Conservation (phyloP, 2,113 vertebrate species). For the Anseranas semipalmata region DNA sequence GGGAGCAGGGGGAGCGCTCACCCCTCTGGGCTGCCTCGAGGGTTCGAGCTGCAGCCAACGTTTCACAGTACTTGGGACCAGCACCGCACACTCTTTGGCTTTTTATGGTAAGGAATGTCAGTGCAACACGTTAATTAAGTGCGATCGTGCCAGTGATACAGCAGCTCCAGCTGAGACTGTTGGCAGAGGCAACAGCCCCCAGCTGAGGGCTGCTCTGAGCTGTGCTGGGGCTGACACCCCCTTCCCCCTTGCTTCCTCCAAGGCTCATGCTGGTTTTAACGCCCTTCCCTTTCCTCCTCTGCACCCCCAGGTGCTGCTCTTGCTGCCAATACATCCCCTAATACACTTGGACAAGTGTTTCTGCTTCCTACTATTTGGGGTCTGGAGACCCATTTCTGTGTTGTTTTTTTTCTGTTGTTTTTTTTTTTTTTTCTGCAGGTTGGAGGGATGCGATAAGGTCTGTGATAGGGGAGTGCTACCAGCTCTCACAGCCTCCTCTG, state of each 20-base stretch:
- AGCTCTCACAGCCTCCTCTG: neutral
- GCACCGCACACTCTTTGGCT: neutral
- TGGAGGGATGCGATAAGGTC: neutral
- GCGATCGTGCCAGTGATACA: neutral
- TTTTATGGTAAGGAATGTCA: slow-evolving; percentile 69
- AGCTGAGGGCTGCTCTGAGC: accelerated
- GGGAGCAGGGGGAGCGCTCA: accelerated
- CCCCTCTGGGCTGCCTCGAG: neutral
- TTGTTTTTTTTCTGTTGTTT: no score
- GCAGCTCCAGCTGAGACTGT: neutral
- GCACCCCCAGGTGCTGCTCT: neutral
- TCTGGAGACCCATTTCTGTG: neutral
- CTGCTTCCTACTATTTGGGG: neutral
- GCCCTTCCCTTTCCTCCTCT: neutral
- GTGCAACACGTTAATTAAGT: neutral
- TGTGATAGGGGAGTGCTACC: neutral
- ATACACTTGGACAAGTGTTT: accelerated
- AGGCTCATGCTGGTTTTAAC: neutral
- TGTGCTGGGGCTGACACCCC: neutral
- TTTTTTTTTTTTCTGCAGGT: neutral
- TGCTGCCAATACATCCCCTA: neutral
- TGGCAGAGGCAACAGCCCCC: neutral
- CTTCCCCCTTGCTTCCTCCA: neutral
- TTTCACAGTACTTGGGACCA: neutral
- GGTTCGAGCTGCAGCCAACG: accelerated